Evolutionary conservation across 1,140 invertebrate species (phyloP), one percentile per base, ranked within the genome.

Genomic region (Achatina immaculata): DNA sequence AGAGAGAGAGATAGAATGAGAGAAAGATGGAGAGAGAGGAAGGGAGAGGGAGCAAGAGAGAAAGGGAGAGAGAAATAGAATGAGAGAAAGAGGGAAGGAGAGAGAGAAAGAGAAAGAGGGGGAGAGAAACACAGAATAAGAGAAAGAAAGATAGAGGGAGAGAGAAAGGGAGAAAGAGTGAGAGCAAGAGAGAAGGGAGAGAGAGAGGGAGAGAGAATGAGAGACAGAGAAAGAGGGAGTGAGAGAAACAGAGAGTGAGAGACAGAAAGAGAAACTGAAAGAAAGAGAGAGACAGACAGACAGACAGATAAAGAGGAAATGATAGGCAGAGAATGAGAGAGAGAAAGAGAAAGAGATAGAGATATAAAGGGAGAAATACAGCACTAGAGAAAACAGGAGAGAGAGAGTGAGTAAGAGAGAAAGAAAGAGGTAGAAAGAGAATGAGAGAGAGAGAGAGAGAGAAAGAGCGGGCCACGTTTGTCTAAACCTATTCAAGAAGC

Each of bases 1-100:
- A n/a, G n/a, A n/a, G n/a, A n/a, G n/a, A n/a, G n/a, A n/a, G n/a
- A n/a, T n/a, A n/a, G n/a, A n/a, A n/a, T n/a, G n/a, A n/a, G n/a
- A n/a, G n/a, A n/a, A n/a, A n/a, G n/a, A 38, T 28, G 55, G 69
- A 51, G 45, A 43, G 21, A 62, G 38, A 66, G 65, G 36, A n/a
- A 51, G 43, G 34, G 51, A 31, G 45, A 43, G 78, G 34, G 58
- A 75, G 66, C 48, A 48, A 34, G 66, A 36, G 76, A 24, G 76
- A 76, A 40, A 48, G 38, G 45, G 43, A 55, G 43, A 58, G 48
- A 55, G 51, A 55, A 43, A 65, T 31, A 65, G 66, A 58, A 42
- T 62, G 58, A 65, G 72, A 45, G 77, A 62, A 55, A 48, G 66
- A 48, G 55, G 40, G 38, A 42, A n/a, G 36, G 72, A 51, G 48